Conservation (phyloP, 2,113 vertebrate genomes). For the Halcyon senegalensis region DNA sequence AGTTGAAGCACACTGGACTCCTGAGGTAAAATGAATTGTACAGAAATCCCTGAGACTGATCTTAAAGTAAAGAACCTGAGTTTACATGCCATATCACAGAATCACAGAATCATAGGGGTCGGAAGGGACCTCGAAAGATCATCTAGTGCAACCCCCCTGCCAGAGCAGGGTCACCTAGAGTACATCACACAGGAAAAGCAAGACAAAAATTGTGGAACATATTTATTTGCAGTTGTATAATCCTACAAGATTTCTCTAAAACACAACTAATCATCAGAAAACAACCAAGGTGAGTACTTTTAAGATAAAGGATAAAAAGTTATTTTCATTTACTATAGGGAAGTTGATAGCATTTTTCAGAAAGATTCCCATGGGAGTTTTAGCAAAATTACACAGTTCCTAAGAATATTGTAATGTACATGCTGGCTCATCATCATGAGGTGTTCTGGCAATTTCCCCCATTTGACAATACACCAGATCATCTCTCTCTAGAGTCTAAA, state of each 20-base stretch:
- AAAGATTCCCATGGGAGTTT: neutral
- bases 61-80: neutral
- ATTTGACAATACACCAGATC: neutral
- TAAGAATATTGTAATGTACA: neutral
- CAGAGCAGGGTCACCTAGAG: no score
- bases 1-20: neutral
- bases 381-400: neutral
- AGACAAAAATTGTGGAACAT: neutral
- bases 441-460: neutral
- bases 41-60: neutral
- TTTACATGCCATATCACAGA: neutral
- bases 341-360: neutral
- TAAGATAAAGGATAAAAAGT: neutral
- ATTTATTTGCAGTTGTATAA: accelerated
- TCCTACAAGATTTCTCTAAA: neutral
- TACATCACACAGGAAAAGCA: no score
- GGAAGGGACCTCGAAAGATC: no score
- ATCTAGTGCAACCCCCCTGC: no score
- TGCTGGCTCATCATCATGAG: neutral
- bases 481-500: neutral
- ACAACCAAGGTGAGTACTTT: neutral
- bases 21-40: neutral
- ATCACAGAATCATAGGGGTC: no score
- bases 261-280: neutral
- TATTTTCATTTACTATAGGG: neutral